These are phyloP conservation scores for Numida meleagris DNA, from an alignment of 2,113 vertebrate species.

Conservation along the genomic window DNA sequence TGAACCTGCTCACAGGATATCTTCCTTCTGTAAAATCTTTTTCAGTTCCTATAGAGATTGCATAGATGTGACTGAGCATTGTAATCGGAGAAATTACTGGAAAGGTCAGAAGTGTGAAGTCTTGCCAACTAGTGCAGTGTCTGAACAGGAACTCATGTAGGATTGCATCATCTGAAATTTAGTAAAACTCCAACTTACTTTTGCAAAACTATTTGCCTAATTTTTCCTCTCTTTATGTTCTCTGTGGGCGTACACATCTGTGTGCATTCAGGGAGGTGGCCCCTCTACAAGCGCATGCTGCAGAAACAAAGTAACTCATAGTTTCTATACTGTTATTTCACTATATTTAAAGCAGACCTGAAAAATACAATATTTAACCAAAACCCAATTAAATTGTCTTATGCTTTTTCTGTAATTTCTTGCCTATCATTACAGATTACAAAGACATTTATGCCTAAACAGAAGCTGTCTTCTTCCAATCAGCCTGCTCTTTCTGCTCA, in stretches of 20 bases:
- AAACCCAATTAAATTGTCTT: slow-evolving; percentile 56
- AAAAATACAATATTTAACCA: slow-evolving; percentile 57
- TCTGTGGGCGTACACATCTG: not conserved
- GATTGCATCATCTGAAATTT: not conserved
- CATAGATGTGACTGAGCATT: accelerated
- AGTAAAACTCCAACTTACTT: not conserved
- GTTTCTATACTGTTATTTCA: not conserved
- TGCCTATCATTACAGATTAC: slow-evolving; percentile 65
- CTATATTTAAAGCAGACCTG: slow-evolving; percentile 40
- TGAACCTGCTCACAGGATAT: not conserved
- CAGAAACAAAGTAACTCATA: not conserved
- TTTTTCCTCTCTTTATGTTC: not conserved
- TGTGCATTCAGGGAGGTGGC: not conserved
- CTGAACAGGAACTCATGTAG: not conserved
- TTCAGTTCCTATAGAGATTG: not conserved
- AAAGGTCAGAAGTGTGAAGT: not conserved
- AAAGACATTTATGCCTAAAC: slow-evolving; percentile 72
- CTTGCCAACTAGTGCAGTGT: not conserved
- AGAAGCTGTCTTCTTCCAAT: slow-evolving; percentile 76
- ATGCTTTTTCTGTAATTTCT: slow-evolving; percentile 47
- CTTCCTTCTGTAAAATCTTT: not conserved
- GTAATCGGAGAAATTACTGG: not conserved
- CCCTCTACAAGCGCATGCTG: not conserved
- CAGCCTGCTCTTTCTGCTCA: slow-evolving; percentile 68
- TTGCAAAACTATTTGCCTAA: not conserved